These are phyloP conservation scores for Caenorhabditis remanei DNA, from an alignment of 1,140 invertebrate species.

Conservation along the genomic window DNA sequence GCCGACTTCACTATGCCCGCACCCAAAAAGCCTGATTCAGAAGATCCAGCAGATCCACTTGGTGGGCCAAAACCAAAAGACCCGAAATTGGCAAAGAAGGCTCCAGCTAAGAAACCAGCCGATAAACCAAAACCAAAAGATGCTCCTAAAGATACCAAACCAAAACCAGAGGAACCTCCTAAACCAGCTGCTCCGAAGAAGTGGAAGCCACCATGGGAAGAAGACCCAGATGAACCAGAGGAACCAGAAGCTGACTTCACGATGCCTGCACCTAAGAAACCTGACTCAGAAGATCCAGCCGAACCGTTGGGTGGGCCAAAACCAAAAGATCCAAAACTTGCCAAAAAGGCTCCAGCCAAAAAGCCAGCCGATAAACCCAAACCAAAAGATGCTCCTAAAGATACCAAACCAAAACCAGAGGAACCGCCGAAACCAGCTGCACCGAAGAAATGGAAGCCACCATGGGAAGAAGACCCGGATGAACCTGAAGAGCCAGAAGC, in stretches of 20 bases:
- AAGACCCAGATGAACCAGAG: neutral
- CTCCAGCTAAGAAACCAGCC: neutral
- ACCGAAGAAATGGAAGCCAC: conserved; percentile 33
- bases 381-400: conserved; percentile 4
- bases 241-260: conserved; percentile 12
- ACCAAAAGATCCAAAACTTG: neutral
- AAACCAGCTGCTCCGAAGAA: conserved; percentile 24
- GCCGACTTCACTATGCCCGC: conserved; percentile 25
- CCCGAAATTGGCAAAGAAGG: conserved; percentile 15
- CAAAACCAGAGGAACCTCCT: conserved; percentile 13
- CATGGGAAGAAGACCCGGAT: conserved; percentile 4
- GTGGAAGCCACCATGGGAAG: conserved; percentile 42
- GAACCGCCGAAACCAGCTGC: conserved; percentile 14
- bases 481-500: conserved; percentile 15
- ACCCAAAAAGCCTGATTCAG: neutral
- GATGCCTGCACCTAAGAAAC: neutral
- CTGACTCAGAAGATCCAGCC: neutral
- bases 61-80: conserved; percentile 17
- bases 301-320: conserved; percentile 1
- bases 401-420: neutral
- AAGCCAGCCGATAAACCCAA: neutral
- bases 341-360: neutral
- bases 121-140: conserved; percentile 8
- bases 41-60: conserved; percentile 21
- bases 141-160: neutral